phyloP scores from a whole-genome alignment of 2,888 invertebrate genomes.

The Phalera bucephala region DNA sequence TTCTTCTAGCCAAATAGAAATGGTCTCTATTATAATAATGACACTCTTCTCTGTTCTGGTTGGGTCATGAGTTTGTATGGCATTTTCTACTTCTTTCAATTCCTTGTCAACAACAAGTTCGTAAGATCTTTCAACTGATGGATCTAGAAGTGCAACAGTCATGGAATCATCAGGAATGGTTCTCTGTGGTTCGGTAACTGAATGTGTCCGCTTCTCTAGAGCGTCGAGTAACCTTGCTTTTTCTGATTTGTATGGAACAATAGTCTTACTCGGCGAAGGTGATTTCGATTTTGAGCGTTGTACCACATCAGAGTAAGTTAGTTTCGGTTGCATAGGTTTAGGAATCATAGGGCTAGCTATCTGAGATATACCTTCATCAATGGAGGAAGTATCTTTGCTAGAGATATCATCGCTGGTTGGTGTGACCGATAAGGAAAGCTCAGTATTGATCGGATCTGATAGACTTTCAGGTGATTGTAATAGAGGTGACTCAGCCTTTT shows the following conservation, averaged over 20 bases:
- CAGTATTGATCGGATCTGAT: conserved; percentile 76
- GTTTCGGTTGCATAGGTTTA: conserved; percentile 45
- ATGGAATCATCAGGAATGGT: conserved; percentile 51
- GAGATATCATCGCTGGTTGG: conserved; percentile 74
- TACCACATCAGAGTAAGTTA: conserved; percentile 75
- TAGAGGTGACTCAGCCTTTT: conserved; percentile 61
- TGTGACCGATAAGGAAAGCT: conserved; percentile 69
- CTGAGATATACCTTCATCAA: conserved; percentile 76
- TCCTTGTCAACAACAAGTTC: conserved; percentile 83
- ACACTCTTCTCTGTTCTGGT: conserved; percentile 86
- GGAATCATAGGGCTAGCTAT: conserved; percentile 52
- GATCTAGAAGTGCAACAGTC: conserved; percentile 63
- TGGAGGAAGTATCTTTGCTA: conserved; percentile 63
- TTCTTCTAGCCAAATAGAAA: conserved; percentile 93
- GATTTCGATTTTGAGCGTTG: conserved; percentile 78
- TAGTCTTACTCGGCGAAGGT: conserved; percentile 68
- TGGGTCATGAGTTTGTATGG: conserved; percentile 83
- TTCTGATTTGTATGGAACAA: conserved; percentile 51
- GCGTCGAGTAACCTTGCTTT: conserved; percentile 61
- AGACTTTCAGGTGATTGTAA: conserved; percentile 70
- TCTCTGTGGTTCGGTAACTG: conserved; percentile 48
- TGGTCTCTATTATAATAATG: conserved; percentile 89
- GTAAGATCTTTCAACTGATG: conserved; percentile 70
- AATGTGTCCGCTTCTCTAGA: conserved; percentile 67
- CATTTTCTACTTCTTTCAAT: conserved; percentile 81